A percentile compares a stretch with the other conserved stretches of the same genome.
These are phyloP conservation scores for Gadus chalcogrammus DNA, from an alignment of 2,113 vertebrate species.

Conservation along the genomic window DNA sequence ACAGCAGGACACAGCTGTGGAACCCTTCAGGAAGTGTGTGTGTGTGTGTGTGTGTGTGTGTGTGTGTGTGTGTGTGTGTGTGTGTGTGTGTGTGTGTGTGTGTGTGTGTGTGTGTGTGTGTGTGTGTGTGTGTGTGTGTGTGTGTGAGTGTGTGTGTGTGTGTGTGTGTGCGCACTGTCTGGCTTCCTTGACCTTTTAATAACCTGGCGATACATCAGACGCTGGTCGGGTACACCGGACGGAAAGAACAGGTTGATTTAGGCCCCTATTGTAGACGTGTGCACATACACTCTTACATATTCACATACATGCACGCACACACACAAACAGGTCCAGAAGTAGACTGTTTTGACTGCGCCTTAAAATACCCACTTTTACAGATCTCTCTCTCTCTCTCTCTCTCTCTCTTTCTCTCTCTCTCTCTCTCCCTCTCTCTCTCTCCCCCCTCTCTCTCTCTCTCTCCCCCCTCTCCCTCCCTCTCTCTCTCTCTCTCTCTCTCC, in stretches of 20 bases:
- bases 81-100: background rate
- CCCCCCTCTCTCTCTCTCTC: no score
- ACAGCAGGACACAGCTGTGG: no score
- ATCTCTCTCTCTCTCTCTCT: no score
- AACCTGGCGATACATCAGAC: background rate
- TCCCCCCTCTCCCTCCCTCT: no score
- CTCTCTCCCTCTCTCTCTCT: no score
- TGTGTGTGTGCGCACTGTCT: background rate
- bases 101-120: background rate
- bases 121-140: background rate
- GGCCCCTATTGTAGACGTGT: background rate
- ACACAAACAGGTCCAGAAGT: background rate
- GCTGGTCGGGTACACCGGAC: background rate
- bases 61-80: background rate
- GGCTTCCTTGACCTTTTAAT: constrained; percentile 1
- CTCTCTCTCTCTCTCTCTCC: no score
- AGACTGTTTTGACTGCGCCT: background rate
- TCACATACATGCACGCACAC: background rate
- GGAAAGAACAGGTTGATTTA: background rate
- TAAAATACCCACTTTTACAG: background rate
- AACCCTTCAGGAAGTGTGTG: no score
- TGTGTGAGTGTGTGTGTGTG: background rate
- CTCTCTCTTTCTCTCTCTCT: no score
- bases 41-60: background rate
- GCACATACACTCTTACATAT: background rate